phyloP scores from a whole-genome alignment of 2,888 invertebrate species.

The Apamea epomidion region DNA sequence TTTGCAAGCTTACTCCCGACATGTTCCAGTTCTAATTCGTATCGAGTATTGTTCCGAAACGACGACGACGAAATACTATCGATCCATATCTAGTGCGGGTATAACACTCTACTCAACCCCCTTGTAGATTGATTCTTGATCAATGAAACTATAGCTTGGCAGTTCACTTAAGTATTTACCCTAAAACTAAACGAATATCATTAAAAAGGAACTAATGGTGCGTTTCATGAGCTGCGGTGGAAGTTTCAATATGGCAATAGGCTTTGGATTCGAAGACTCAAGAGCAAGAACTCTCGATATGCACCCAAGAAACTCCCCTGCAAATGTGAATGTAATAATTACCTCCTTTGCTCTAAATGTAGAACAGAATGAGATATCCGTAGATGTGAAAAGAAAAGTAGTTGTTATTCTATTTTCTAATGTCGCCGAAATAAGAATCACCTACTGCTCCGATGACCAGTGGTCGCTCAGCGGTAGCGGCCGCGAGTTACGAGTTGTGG shows the following conservation, averaged over 20 bases:
- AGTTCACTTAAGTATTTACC: background rate
- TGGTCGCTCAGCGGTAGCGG: too few species aligned
- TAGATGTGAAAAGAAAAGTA: background rate
- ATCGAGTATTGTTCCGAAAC: background rate
- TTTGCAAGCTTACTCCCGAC: background rate
- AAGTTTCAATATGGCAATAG: conserved; percentile 46
- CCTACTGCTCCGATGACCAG: background rate
- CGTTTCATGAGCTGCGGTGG: conserved; percentile 41
- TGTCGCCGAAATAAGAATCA: background rate
- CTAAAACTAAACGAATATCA: background rate
- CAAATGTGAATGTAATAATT: conserved; percentile 21
- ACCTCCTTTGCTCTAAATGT: background rate
- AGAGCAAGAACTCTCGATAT: conserved; percentile 7
- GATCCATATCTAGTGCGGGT: background rate
- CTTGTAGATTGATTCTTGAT: background rate
- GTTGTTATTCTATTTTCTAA: background rate
- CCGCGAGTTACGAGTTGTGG: too few species aligned
- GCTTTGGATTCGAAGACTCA: conserved; percentile 34
- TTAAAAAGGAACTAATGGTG: conserved; percentile 52
- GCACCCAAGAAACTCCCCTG: conserved; percentile 3
- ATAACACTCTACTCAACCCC: background rate
- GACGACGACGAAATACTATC: background rate
- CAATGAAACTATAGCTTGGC: background rate
- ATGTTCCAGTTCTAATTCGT: background rate
- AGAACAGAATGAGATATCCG: background rate